These are phyloP conservation scores for Watsonalla cultraria DNA, from an alignment of 2,888 invertebrate species.

Conservation along the genomic window DNA sequence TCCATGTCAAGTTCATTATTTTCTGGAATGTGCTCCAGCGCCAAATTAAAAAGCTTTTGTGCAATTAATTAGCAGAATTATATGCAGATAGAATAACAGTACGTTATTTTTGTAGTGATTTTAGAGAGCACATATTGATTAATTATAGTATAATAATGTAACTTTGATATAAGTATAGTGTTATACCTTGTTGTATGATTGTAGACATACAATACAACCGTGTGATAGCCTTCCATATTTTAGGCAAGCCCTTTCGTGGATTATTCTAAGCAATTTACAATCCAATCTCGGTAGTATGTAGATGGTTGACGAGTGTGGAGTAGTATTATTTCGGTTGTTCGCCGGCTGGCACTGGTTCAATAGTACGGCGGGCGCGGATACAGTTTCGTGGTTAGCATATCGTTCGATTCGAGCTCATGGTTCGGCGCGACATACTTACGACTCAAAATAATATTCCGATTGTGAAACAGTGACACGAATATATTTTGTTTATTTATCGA, in stretches of 20 bases:
- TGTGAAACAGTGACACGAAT: constrained; percentile 38
- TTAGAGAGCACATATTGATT: too few relatives aligned
- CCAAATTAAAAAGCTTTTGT: too few relatives aligned
- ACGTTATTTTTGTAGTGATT: too few relatives aligned
- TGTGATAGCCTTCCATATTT: too few relatives aligned
- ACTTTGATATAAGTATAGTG: too few relatives aligned
- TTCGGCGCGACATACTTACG: constrained; percentile 38
- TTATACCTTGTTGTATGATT: too few relatives aligned
- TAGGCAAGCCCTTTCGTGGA: constrained; percentile 6
- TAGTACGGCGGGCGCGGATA: constrained; percentile 33
- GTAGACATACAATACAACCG: too few relatives aligned
- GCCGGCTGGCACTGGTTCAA: constrained; percentile 69
- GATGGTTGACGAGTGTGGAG: constrained; percentile 45
- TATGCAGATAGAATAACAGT: too few relatives aligned
- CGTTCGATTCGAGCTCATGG: constrained; percentile 35
- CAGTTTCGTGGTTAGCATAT: constrained; percentile 45
- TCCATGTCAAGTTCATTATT: too few relatives aligned
- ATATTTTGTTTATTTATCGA: constrained; percentile 23
- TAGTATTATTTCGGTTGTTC: constrained; percentile 67
- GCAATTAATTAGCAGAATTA: too few relatives aligned
- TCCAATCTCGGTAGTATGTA: constrained; percentile 37
- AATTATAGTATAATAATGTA: too few relatives aligned
- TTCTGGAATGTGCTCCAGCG: too few relatives aligned
- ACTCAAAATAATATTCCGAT: constrained; percentile 45
- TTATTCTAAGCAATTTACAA: constrained; percentile 24